Conservation (phyloP, 2,888 invertebrate species). For the Rotaria magnacalcarata region DNA sequence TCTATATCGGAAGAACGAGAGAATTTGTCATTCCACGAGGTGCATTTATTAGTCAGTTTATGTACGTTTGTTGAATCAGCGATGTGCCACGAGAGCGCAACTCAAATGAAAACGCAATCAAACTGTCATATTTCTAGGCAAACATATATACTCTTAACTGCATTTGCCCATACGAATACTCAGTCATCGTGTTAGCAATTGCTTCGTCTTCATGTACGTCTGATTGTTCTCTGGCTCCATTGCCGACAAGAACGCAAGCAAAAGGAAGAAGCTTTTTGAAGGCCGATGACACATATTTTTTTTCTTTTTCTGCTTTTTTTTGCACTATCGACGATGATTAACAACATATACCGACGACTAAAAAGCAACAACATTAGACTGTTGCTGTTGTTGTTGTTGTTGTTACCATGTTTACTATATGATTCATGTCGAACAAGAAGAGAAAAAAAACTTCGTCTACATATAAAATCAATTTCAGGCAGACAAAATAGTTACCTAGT, state of each 20-base stretch:
- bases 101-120: not conserved
- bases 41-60: not conserved
- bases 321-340: not conserved
- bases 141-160: not conserved
- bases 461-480: not conserved
- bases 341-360: not conserved
- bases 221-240: not conserved
- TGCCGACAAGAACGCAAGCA: not conserved
- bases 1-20: not conserved
- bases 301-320: constrained; percentile 16
- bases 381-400: not conserved
- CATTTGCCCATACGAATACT: not conserved
- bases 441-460: not conserved
- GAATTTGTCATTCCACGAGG: not conserved
- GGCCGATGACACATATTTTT: constrained; percentile 22
- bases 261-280: not conserved
- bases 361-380: not conserved
- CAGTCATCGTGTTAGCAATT: not conserved
- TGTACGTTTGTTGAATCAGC: not conserved
- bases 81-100: not conserved
- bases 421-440: not conserved
- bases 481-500: not conserved
- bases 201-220: not conserved
- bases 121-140: not conserved
- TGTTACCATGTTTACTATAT: not conserved